A percentile compares a stretch with the other conserved stretches of the same genome.
These are phyloP conservation scores for Drosophila suzukii DNA, from an alignment of 1,140 invertebrate species.

Conservation along the genomic window DNA sequence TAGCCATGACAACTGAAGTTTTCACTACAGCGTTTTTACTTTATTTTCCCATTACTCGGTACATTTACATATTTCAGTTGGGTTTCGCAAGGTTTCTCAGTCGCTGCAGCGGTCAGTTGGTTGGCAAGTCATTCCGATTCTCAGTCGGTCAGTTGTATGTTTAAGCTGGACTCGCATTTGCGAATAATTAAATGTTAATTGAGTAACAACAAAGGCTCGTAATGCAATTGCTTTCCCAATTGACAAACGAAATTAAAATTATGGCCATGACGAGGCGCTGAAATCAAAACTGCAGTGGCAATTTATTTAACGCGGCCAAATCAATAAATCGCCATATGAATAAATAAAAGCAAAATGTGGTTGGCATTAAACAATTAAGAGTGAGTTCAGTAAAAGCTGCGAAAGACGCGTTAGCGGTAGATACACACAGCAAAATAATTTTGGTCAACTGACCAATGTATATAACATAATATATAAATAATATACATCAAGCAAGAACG, in stretches of 20 bases:
- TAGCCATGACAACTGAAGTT: conserved; percentile 72
- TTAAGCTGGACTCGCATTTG: conserved; percentile 17
- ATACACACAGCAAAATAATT: not conserved
- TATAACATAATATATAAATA: too few species aligned
- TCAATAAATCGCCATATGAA: conserved; percentile 53
- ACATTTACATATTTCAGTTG: conserved; percentile 17
- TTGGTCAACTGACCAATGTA: not conserved
- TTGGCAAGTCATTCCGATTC: conserved; percentile 38
- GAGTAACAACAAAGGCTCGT: conserved; percentile 44
- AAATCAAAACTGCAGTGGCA: conserved; percentile 57
- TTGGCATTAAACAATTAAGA: conserved; percentile 26
- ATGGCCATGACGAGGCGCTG: conserved; percentile 14
- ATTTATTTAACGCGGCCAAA: conserved; percentile 63
- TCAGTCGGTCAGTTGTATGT: conserved; percentile 8
- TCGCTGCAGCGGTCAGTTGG: conserved; percentile 35
- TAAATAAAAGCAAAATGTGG: conserved; percentile 39
- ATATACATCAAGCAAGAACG: too few species aligned
- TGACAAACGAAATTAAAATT: conserved; percentile 43
- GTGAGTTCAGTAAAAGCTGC: not conserved
- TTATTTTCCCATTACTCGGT: conserved; percentile 29
- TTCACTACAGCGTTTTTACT: conserved; percentile 26
- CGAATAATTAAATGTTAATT: conserved; percentile 61
- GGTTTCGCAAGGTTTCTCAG: conserved; percentile 18
- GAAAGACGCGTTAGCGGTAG: not conserved
- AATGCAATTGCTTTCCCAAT: conserved; percentile 43